Conservation (phyloP, 2,113 vertebrate species). For the Hyperopisus bebe region DNA sequence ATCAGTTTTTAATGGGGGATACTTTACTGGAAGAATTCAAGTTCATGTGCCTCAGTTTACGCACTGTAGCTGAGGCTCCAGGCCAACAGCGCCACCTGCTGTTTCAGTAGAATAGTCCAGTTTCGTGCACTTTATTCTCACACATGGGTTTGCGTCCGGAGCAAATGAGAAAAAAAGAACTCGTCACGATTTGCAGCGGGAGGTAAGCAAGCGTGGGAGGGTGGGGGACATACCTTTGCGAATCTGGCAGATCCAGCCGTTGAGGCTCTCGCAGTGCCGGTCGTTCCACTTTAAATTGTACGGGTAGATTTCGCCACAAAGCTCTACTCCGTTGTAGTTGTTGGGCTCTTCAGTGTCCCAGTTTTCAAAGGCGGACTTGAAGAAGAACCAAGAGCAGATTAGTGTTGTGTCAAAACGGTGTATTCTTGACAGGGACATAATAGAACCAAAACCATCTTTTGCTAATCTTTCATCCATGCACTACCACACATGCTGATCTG, state of each 20-base stretch:
- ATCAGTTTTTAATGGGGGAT: not conserved
- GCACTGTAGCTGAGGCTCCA: not conserved
- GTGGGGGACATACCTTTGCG: slow-evolving; percentile 66
- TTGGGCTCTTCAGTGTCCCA: slow-evolving; percentile 87
- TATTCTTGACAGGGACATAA: not conserved
- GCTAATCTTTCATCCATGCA: not conserved
- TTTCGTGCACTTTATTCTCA: not conserved
- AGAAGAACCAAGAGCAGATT: slow-evolving; percentile 23
- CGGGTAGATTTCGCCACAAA: slow-evolving; percentile 67
- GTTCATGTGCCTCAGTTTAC: not conserved
- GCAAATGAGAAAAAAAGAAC: not conserved
- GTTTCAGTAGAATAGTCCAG: not conserved
- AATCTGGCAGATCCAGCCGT: slow-evolving; percentile 84
- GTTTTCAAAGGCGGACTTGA: slow-evolving; percentile 73
- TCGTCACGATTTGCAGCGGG: not conserved
- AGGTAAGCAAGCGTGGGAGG: not conserved
- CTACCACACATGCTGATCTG: not conserved
- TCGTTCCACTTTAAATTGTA: slow-evolving; percentile 73
- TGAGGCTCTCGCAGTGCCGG: slow-evolving; percentile 69
- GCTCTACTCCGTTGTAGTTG: slow-evolving; percentile 75
- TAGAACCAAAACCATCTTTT: not conserved
- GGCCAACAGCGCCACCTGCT: not conserved
- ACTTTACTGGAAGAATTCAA: not conserved
- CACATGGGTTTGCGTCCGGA: not conserved
- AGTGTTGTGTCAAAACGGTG: not conserved